Conservation (phyloP, 2,888 invertebrate genomes). For the Amaurobius ferox region DNA sequence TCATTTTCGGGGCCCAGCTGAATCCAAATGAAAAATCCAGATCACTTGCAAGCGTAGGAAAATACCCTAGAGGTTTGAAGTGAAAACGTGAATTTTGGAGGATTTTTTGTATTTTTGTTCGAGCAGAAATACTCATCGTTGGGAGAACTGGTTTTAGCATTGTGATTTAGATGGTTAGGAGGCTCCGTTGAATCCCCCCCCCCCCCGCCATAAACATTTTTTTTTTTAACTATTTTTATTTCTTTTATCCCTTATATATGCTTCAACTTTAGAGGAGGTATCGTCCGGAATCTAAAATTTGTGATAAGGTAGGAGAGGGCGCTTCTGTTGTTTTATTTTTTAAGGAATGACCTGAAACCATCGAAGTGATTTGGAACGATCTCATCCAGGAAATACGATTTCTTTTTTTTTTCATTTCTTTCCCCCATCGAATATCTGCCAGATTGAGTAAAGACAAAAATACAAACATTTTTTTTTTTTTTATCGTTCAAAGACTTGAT, state of each 20-base stretch:
- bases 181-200: background rate
- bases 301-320: too few relatives aligned
- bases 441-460: background rate
- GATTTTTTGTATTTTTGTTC: slow-evolving; percentile 10
- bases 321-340: too few relatives aligned
- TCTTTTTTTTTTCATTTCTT: background rate
- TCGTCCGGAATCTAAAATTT: too few relatives aligned
- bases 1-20: slow-evolving; percentile 11
- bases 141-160: background rate
- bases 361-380: slow-evolving; percentile 5
- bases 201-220: background rate
- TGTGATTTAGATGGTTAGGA: slow-evolving; percentile 12
- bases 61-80: background rate
- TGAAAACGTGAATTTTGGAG: slow-evolving; percentile 9
- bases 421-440: background rate
- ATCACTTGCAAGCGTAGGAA: slow-evolving; percentile 45
- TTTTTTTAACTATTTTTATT: background rate
- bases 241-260: background rate
- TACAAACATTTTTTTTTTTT: too few relatives aligned
- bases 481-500: too few relatives aligned
- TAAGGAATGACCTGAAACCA: slow-evolving; percentile 6
- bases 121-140: background rate
- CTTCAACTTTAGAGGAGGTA: background rate
- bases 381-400: background rate
- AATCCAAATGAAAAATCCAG: slow-evolving; percentile 71